Conservation (phyloP, 2,888 invertebrate genomes). For the Torymus texanus region DNA sequence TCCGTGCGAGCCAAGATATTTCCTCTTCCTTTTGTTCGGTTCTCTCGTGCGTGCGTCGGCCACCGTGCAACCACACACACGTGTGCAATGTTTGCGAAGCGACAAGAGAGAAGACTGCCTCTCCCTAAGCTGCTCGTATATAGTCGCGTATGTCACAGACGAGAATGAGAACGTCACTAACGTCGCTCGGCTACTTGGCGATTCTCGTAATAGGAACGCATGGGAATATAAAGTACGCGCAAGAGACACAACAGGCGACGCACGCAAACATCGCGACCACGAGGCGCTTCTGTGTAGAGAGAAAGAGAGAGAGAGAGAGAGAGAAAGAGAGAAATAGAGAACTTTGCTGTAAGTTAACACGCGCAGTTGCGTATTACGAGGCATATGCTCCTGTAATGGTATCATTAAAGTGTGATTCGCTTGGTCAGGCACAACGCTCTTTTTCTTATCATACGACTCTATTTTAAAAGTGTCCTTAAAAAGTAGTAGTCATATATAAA, state of each 20-base stretch:
- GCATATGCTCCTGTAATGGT: no score
- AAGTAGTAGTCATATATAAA: no score
- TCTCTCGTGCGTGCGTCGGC: slow-evolving; percentile 2
- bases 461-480: no score
- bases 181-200: slow-evolving; percentile 44
- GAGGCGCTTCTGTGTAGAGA: no score
- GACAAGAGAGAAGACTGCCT: slow-evolving; percentile 15
- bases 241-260: slow-evolving; percentile 35
- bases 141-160: slow-evolving; percentile 6
- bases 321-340: no score
- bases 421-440: no score
- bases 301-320: no score
- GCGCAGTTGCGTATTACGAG: no score
- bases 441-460: no score
- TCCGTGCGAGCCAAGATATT: slow-evolving; percentile 31
- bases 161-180: slow-evolving; percentile 7
- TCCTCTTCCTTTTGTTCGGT: slow-evolving; percentile 33
- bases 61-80: background rate
- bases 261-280: slow-evolving; percentile 31
- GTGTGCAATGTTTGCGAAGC: slow-evolving; percentile 44
- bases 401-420: no score
- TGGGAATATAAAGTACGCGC: slow-evolving; percentile 47
- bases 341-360: no score
- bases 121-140: background rate
- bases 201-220: slow-evolving; percentile 54